Evolutionary conservation across 1,140 invertebrate genomes (phyloP), one percentile per base, ranked within the genome.

Genomic region (Wasmannia auropunctata): DNA sequence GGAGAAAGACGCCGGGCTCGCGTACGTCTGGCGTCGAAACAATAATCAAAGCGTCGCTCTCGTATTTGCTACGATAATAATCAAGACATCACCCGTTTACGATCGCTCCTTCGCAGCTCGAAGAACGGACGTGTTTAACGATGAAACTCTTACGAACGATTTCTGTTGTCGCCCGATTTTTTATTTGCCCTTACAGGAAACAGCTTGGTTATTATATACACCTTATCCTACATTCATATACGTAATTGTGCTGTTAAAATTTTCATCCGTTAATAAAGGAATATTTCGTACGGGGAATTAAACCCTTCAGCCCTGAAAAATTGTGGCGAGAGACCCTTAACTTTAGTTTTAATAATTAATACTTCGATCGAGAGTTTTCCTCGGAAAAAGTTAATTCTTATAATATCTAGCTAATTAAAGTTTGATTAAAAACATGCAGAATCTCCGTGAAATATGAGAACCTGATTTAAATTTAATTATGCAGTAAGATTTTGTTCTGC

Each of bases 31-130:
- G 10, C 46, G 54, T 56, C 37, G 54, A 46, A 62, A 81, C 79
- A 90, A 85, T 89, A 89, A 90, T 90, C 89, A 90, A 84, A 67
- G 60, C 25, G 19, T 37, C 85, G 28, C 46, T 60, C 79, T 74
- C 67, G 22, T 40, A 70, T 72, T 72, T 22, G 31, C 51, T 58
- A 25, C 79, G 79, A 83, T 83, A 81, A 83, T 83, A 83, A 83
- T 74, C 67, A 54, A 83, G 37, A 46, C 74, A 72, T 43, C 79
- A 6, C 11, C 22, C 63, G 51, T 58, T 72, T 72, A 72, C 22
- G 19, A 37, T 25, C 34, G 40, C 43, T 60, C 25, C 22, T n/a
- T 72, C n/a, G n/a, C 37, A 37, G 6, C 34, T 51, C 10, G 31
- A 43, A n/a, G 49, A 16, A 72, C 14, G 11, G 7, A 43, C 28